Conservation (phyloP, 2,797 vertebrate genomes). For the Perodicticus potto region DNA sequence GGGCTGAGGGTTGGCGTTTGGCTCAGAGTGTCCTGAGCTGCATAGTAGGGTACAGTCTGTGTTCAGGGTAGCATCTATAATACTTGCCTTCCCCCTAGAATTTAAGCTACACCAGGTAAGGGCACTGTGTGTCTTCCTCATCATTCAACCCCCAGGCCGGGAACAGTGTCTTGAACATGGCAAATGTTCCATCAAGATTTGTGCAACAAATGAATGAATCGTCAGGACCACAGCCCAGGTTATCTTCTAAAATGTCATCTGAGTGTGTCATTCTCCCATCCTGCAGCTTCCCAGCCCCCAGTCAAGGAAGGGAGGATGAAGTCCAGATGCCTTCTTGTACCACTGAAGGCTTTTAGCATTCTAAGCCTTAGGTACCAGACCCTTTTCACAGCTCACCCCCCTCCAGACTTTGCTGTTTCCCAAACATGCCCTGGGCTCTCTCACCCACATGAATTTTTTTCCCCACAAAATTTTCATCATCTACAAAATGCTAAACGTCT, state of each 20-base stretch:
- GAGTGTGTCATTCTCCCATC: not conserved
- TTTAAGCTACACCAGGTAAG: not conserved
- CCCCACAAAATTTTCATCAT: not conserved
- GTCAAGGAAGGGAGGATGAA: not conserved
- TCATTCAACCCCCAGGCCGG: not conserved
- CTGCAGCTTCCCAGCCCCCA: fast-evolving
- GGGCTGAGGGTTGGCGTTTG: no score
- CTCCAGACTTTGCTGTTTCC: not conserved
- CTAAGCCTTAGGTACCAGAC: not conserved
- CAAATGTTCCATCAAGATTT: not conserved
- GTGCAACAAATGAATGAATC: no score
- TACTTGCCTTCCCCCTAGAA: not conserved
- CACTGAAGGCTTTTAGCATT: not conserved
- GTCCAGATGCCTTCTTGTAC: fast-evolving
- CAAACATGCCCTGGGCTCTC: not conserved
- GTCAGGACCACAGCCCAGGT: not conserved
- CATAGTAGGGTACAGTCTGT: fast-evolving
- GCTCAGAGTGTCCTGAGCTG: not conserved
- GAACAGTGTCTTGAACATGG: no score
- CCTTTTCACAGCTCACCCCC: not conserved
- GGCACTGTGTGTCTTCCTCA: fast-evolving
- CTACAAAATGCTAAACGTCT: not conserved
- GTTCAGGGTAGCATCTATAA: fast-evolving
- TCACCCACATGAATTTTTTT: not conserved
- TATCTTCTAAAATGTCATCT: not conserved